Conservation (phyloP, 2,888 invertebrate species). For the Andrena flavipes region DNA sequence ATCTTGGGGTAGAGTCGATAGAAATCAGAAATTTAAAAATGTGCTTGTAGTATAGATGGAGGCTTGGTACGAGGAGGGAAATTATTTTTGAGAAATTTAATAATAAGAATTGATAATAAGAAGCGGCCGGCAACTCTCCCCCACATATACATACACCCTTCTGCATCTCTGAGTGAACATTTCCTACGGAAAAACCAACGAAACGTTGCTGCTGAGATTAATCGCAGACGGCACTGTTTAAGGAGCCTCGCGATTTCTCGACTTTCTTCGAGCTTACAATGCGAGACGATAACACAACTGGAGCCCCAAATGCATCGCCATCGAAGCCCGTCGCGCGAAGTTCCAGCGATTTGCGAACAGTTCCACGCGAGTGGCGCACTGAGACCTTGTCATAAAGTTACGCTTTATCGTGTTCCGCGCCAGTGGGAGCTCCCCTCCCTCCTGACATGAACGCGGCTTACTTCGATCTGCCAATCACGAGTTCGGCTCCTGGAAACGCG, state of each 20-base stretch:
- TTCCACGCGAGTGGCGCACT: constrained; percentile 64
- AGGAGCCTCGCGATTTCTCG: not conserved
- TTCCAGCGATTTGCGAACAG: constrained; percentile 68
- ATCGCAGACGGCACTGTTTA: not conserved
- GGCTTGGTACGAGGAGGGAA: too few species aligned
- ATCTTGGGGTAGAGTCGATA: too few species aligned
- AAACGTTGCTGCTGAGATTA: not conserved
- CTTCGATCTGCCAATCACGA: constrained; percentile 75
- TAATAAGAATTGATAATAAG: too few species aligned
- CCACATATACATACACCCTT: not conserved
- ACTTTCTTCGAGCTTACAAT: not conserved
- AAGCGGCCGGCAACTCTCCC: too few species aligned
- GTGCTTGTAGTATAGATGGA: too few species aligned
- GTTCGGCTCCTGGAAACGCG: constrained; percentile 71
- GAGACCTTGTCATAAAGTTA: constrained; percentile 78
- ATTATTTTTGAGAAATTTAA: too few species aligned
- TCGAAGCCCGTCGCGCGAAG: constrained; percentile 63
- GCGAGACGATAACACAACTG: constrained; percentile 1
- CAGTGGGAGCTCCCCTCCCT: constrained; percentile 62
- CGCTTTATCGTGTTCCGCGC: constrained; percentile 77
- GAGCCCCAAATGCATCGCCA: constrained; percentile 38
- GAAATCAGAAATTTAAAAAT: too few species aligned
- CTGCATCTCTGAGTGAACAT: not conserved
- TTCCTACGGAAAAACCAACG: not conserved
- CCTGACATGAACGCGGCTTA: constrained; percentile 66